Conservation (phyloP, 2,797 vertebrate genomes). For the Allobates femoralis region DNA sequence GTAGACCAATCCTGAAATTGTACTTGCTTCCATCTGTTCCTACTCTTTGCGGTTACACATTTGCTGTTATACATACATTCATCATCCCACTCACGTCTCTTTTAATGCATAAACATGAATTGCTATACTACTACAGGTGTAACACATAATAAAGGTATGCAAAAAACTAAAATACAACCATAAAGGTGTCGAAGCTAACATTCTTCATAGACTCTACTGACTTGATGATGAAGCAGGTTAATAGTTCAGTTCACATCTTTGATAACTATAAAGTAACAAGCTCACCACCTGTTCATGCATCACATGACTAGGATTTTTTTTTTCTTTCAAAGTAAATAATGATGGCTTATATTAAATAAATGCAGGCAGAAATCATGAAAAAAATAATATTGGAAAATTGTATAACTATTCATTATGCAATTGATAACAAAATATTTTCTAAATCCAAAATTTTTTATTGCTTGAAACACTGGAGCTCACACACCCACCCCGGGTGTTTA, state of each 20-base stretch:
- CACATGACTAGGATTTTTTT: too few relatives aligned
- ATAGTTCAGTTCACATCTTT: neutral
- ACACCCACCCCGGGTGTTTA: too few relatives aligned
- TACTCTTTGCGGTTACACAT: neutral
- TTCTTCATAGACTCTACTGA: neutral
- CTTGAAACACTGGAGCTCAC: too few relatives aligned
- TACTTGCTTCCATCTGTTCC: neutral
- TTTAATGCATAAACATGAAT: neutral
- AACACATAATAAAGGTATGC: neutral
- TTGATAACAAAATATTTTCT: too few relatives aligned
- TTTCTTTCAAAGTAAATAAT: too few relatives aligned
- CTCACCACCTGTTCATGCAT: neutral
- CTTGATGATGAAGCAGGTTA: neutral
- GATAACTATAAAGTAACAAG: neutral
- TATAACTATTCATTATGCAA: neutral
- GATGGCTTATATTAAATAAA: too few relatives aligned
- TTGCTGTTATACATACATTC: neutral
- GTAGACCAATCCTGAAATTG: neutral
- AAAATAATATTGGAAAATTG: neutral
- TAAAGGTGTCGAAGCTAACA: neutral
- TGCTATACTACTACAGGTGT: neutral
- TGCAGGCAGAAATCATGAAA: too few relatives aligned
- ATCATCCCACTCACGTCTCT: neutral
- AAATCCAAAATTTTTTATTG: too few relatives aligned
- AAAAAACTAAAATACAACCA: neutral